These are phyloP conservation scores for Chaetodon trifasciatus DNA, from an alignment of 2,797 vertebrate species.

Conservation along the genomic window DNA sequence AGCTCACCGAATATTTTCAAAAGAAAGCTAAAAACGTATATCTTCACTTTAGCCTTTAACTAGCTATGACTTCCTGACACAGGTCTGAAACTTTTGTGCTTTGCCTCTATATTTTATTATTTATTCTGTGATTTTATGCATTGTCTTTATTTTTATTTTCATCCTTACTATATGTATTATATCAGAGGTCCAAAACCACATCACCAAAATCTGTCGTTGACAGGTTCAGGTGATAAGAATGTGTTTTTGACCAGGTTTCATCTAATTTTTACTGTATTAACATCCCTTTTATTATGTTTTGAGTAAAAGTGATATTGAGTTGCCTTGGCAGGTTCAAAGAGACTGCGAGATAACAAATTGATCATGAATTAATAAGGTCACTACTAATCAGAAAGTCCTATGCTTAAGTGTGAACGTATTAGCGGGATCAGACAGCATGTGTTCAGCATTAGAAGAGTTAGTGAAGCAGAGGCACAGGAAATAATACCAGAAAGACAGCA, in stretches of 20 bases:
- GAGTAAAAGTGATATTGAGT: conserved; percentile 48
- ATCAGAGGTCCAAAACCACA: too few species aligned
- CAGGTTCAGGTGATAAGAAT: conserved; percentile 23
- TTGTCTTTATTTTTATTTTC: too few species aligned
- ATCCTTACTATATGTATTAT: too few species aligned
- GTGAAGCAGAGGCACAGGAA: neutral
- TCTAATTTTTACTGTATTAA: conserved; percentile 18
- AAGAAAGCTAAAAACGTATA: too few species aligned
- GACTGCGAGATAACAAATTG: conserved; percentile 62
- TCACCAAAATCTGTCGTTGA: neutral
- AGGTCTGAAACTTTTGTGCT: too few species aligned
- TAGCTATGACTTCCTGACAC: too few species aligned
- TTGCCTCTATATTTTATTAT: too few species aligned
- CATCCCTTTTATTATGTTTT: conserved; percentile 32
- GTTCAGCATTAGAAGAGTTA: conserved; percentile 40
- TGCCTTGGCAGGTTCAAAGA: conserved; percentile 42
- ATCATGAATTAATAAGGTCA: conserved; percentile 69
- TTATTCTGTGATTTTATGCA: too few species aligned
- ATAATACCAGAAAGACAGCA: conserved; percentile 16
- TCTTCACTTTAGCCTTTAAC: too few species aligned
- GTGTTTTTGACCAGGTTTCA: conserved; percentile 7
- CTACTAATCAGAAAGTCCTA: conserved; percentile 49
- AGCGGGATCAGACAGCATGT: conserved; percentile 38
- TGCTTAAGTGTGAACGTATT: conserved; percentile 44
- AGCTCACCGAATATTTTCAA: too few species aligned